phyloP scores from a whole-genome alignment of 2,113 vertebrate genomes.

The Pluvianellus socialis region DNA sequence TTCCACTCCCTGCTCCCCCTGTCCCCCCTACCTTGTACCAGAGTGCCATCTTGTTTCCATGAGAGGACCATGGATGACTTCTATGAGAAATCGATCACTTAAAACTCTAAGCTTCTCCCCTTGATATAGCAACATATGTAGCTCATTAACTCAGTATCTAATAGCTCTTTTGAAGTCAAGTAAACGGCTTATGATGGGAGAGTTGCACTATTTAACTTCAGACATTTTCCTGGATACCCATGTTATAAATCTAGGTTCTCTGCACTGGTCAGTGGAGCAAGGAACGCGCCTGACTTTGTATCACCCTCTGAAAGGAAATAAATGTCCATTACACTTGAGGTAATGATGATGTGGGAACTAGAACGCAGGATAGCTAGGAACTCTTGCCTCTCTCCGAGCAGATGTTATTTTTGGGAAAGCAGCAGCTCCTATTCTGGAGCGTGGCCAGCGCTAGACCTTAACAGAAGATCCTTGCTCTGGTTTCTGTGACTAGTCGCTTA shows the following conservation, averaged over 20 bases:
- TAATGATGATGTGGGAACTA: fast-evolving
- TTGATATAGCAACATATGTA: neutral
- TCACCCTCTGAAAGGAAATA: neutral
- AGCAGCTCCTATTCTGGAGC: neutral
- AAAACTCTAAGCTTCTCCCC: neutral
- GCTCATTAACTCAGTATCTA: neutral
- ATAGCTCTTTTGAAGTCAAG: neutral
- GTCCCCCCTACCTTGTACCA: fast-evolving
- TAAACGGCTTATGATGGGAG: neutral
- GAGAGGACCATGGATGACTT: too few relatives aligned
- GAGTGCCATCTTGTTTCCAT: too few relatives aligned
- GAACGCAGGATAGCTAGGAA: neutral
- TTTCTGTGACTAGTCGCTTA: neutral
- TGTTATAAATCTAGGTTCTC: neutral
- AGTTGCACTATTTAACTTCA: neutral
- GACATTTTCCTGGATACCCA: fast-evolving
- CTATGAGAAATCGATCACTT: neutral
- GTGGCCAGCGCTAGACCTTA: neutral
- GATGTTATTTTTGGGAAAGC: neutral
- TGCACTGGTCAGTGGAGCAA: neutral
- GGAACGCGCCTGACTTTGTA: neutral
- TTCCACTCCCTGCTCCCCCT: fast-evolving
- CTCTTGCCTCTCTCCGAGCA: neutral
- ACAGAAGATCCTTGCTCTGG: neutral
- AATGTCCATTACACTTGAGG: neutral